Evolutionary conservation across 1,140 invertebrate species (phyloP), one percentile per base, ranked within the genome.

Genomic region (Apis laboriosa): DNA sequence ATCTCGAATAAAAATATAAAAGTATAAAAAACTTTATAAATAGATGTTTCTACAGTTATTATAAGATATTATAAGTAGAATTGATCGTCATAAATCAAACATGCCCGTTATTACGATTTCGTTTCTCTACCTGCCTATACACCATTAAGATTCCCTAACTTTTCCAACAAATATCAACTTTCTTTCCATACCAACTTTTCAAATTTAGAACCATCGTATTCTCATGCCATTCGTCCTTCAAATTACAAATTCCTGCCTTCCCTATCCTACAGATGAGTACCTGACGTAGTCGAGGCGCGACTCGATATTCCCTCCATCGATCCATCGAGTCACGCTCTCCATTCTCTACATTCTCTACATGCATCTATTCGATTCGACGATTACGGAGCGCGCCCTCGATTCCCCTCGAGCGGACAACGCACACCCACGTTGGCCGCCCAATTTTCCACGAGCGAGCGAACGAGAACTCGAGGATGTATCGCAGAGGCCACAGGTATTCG

Each of bases 301-400:
- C 19, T 82, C 43, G n/a, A 77, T 43, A 43, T 77, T 43, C 49
- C 49, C 11, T 24, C 1, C 15, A 1, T 28, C 24, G 21, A 8
- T 67, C 56, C 24, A 24, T 68, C 61, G 64, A 34, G 34, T 34
- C 7, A 19, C 21, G 68, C 80, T 77, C 80, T 77, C 64, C 73
- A 77, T 70, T 82, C 34, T 82, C 34, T 82, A 76, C 73, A 53
- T 77, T 28, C 64, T 55, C 24, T 7, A 43, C 5, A 68, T 60
- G 55, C 12, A 77, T 68, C 34, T 55, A 56, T 51, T 8, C 51
- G 24, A 34, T 43, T 60, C 11, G 15, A 63, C 68, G 66, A 15
- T 21, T 13, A 34, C n/a, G 15, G 58, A 73, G 72, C 21, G 66
- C 7, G 71, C 21, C 5, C 24, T 61, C 61, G 34, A 72, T 67